A percentile compares a stretch with the other conserved stretches of the same genome.
Conservation (phyloP, 2,888 invertebrate genomes). For the Thumatha senex region DNA sequence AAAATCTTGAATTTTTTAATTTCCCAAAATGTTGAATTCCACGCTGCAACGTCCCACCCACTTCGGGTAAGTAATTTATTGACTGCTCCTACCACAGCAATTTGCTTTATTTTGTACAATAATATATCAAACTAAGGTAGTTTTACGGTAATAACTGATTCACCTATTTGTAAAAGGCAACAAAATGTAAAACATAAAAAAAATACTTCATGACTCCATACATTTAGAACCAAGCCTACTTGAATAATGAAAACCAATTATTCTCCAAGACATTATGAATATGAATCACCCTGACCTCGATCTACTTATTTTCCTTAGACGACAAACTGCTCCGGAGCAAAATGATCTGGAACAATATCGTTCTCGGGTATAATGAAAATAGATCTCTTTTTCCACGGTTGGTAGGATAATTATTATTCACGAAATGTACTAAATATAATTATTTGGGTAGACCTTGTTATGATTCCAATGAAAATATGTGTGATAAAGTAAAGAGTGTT, state of each 20-base stretch:
- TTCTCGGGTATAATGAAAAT: constrained; percentile 46
- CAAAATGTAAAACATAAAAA: too few species aligned
- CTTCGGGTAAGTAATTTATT: too few species aligned
- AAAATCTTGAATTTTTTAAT: too few species aligned
- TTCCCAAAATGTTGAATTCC: too few species aligned
- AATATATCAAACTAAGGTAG: too few species aligned
- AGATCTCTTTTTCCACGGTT: constrained; percentile 34
- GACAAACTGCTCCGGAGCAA: constrained; percentile 38
- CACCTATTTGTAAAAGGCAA: too few species aligned
- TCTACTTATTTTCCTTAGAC: constrained; percentile 50
- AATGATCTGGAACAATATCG: constrained; percentile 48
- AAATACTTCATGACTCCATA: too few species aligned
- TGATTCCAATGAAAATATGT: not conserved
- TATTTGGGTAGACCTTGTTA: constrained; percentile 10
- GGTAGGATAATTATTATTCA: constrained; percentile 29
- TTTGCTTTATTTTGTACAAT: too few species aligned
- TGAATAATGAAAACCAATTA: constrained; percentile 64
- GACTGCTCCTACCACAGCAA: too few species aligned
- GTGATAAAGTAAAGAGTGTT: too few species aligned
- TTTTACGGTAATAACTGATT: too few species aligned
- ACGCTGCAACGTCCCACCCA: too few species aligned
- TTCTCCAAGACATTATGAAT: constrained; percentile 58
- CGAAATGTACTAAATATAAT: constrained; percentile 14
- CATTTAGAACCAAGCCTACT: constrained; percentile 12
- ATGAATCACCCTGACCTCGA: constrained; percentile 47